Conservation (phyloP, 2,797 vertebrate species). For the Hoplostethus atlanticus region DNA sequence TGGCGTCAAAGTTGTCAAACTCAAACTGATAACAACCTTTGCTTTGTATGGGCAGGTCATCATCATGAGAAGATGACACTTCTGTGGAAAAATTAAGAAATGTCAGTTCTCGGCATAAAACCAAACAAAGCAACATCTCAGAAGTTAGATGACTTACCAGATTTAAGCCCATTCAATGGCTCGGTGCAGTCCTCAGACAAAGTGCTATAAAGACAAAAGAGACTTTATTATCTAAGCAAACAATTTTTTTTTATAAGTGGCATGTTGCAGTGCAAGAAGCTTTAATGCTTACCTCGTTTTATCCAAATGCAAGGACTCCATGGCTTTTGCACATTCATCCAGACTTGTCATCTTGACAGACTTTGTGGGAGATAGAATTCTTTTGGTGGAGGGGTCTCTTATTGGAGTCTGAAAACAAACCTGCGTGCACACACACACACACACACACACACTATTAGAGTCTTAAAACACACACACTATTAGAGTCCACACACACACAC, state of each 20-base stretch:
- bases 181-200: constrained; percentile 23
- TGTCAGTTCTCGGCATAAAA: not conserved
- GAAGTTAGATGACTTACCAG: constrained; percentile 58
- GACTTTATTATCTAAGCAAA: not conserved
- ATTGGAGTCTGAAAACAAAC: constrained; percentile 97
- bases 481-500: not conserved
- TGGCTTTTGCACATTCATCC: constrained; percentile 70
- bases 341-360: constrained; percentile 70
- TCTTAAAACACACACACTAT: no score
- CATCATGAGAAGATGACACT: constrained; percentile 73
- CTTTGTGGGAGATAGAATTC: constrained; percentile 87
- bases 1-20: constrained; percentile 75
- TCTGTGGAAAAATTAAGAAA: constrained; percentile 42
- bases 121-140: not conserved
- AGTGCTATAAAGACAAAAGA: constrained; percentile 62
- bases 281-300: constrained; percentile 80
- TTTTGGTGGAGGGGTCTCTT: constrained; percentile 91
- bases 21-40: constrained; percentile 85
- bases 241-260: not conserved
- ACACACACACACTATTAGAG: no score
- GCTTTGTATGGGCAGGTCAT: constrained; percentile 83
- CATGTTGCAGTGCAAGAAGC: not conserved
- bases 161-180: constrained; percentile 30
- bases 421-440: constrained; percentile 69
- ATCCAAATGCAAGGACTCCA: constrained; percentile 63